phyloP scores from a whole-genome alignment of 1,140 invertebrate genomes.

The Aricia agestis region DNA sequence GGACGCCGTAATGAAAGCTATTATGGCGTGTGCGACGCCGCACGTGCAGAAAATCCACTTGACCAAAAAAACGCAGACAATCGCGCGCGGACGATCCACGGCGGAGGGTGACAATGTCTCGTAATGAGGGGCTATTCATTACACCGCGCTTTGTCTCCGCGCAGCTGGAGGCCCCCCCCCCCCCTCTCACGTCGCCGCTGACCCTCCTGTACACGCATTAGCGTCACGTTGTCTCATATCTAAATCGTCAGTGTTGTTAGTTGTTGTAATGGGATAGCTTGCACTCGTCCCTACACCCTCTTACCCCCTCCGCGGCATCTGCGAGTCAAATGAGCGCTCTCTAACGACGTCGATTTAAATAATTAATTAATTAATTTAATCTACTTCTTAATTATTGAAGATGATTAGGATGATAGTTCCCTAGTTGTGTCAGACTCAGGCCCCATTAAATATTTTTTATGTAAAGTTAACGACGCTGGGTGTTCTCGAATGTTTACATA shows the following conservation, averaged over 20 bases:
- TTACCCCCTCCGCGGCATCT: background rate
- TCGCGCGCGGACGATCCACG: background rate
- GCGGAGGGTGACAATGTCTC: background rate
- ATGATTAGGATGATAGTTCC: background rate
- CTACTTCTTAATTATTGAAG: background rate
- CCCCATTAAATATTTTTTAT: background rate
- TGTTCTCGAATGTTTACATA: background rate
- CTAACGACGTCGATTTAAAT: background rate
- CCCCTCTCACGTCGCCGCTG: background rate
- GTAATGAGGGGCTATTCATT: constrained; percentile 13
- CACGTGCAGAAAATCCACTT: constrained; percentile 8
- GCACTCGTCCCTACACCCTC: background rate
- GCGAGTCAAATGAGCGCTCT: background rate
- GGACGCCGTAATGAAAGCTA: background rate
- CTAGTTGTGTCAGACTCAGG: background rate
- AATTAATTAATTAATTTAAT: constrained; percentile 2
- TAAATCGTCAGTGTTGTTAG: too few species aligned
- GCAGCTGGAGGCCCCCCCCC: background rate
- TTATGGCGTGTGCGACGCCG: background rate
- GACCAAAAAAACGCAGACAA: constrained; percentile 12
- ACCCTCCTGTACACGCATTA: background rate
- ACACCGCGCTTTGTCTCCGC: background rate
- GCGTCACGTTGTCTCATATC: too few species aligned
- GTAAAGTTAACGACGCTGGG: background rate
- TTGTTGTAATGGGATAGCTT: background rate